These are phyloP conservation scores for Drosophila murphyi DNA, from an alignment of 1,140 invertebrate genomes.

Conservation along the genomic window DNA sequence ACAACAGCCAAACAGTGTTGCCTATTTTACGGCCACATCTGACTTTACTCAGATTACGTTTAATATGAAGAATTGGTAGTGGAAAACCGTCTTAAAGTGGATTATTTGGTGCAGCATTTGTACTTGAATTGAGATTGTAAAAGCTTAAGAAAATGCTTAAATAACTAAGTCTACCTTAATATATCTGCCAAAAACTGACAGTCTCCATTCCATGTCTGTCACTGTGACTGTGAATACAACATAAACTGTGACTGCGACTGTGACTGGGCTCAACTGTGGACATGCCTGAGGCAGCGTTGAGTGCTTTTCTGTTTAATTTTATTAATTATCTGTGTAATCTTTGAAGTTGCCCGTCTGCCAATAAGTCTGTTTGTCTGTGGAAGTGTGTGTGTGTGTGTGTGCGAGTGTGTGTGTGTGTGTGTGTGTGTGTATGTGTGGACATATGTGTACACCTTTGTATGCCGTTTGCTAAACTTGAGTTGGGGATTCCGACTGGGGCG, in stretches of 20 bases:
- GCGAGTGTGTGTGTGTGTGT: constrained; percentile 9
- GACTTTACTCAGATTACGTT: no score
- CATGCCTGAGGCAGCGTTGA: constrained; percentile 41
- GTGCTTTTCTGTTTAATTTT: constrained; percentile 80
- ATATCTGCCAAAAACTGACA: no score
- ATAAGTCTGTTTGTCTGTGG: constrained; percentile 6
- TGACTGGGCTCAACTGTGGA: constrained; percentile 8
- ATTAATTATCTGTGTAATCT: constrained; percentile 80
- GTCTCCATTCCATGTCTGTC: neutral
- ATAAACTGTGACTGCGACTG: neutral
- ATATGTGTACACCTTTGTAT: neutral
- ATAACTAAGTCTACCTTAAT: no score
- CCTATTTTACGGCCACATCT: neutral
- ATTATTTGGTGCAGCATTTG: no score
- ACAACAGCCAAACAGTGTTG: constrained; percentile 1
- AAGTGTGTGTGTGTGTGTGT: constrained; percentile 7
- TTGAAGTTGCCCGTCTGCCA: constrained; percentile 61
- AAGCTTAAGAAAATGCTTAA: no score
- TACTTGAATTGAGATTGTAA: no score
- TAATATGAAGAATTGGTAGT: no score
- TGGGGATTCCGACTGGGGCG: constrained; percentile 17
- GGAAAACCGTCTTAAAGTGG: no score
- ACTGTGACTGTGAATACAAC: neutral
- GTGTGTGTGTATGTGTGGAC: neutral
- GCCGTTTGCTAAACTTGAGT: neutral